phyloP scores from a whole-genome alignment of 2,797 vertebrate species.

The Myotis vivesi region DNA sequence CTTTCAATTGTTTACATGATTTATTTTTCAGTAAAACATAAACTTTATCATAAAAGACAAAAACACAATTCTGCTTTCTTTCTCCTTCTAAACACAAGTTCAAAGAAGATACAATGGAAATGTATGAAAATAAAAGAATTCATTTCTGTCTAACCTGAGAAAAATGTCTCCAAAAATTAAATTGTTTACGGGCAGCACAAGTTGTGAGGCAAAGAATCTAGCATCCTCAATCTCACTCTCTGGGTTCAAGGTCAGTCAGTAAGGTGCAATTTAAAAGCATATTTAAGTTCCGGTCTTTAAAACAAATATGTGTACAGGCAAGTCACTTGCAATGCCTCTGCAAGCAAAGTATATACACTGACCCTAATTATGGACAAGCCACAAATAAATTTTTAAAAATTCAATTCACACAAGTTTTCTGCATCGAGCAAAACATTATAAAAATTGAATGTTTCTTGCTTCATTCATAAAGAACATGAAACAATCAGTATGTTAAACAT shows the following conservation, averaged over 20 bases:
- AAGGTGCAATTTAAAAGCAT: not conserved
- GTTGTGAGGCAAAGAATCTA: not conserved
- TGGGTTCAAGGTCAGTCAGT: not conserved
- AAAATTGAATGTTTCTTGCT: not conserved
- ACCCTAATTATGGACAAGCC: not conserved
- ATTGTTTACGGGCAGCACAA: not conserved
- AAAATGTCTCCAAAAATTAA: not conserved
- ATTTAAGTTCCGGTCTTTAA: not conserved
- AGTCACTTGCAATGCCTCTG: not conserved
- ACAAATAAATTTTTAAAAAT: not conserved
- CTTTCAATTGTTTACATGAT: not conserved
- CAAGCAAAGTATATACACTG: not conserved
- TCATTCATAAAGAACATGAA: not conserved
- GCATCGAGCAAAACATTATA: not conserved
- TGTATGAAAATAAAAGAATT: not conserved
- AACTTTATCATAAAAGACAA: not conserved
- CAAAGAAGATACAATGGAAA: not conserved
- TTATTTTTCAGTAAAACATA: not conserved
- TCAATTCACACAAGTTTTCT: not conserved
- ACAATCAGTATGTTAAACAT: not conserved
- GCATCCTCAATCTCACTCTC: not conserved
- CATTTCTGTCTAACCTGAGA: not conserved
- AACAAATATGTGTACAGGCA: not conserved
- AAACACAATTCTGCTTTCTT: not conserved
- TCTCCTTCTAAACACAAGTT: not conserved